phyloP scores from a whole-genome alignment of 2,113 vertebrate genomes.

The Lagopus muta region DNA sequence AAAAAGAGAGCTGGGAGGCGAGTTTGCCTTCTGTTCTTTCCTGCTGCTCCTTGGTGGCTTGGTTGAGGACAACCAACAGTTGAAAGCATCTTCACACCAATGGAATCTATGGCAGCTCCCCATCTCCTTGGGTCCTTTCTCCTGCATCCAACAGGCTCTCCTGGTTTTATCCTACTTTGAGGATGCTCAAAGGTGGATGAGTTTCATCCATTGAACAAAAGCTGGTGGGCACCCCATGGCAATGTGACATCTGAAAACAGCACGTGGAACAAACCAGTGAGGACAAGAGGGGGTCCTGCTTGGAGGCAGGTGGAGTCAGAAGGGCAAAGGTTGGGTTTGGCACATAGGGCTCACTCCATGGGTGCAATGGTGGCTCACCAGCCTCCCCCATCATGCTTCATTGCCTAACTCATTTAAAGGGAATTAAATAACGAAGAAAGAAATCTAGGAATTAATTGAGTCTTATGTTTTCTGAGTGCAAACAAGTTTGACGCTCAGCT shows the following conservation, averaged over 20 bases:
- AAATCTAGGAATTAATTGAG: constrained; percentile 40
- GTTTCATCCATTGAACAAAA: not conserved
- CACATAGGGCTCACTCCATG: not conserved
- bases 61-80: not conserved
- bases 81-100: not conserved
- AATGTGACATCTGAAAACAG: not conserved
- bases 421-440: not conserved
- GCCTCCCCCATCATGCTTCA: not conserved
- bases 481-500: not conserved
- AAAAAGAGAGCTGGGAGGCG: not conserved
- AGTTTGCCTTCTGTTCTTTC: not conserved
- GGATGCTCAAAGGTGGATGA: not conserved
- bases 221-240: not conserved
- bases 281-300: not conserved
- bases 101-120: not conserved
- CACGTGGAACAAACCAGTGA: not conserved
- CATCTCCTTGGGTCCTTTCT: not conserved
- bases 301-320: not conserved
- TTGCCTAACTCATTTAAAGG: constrained; percentile 29
- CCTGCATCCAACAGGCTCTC: fast-evolving
- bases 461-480: constrained; percentile 22
- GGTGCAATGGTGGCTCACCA: not conserved
- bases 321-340: not conserved
- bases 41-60: not conserved
- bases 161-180: not conserved